Base-by-base conservation (phyloP, 2,113 vertebrate species). In the Hemichromis elongatus region DNA sequence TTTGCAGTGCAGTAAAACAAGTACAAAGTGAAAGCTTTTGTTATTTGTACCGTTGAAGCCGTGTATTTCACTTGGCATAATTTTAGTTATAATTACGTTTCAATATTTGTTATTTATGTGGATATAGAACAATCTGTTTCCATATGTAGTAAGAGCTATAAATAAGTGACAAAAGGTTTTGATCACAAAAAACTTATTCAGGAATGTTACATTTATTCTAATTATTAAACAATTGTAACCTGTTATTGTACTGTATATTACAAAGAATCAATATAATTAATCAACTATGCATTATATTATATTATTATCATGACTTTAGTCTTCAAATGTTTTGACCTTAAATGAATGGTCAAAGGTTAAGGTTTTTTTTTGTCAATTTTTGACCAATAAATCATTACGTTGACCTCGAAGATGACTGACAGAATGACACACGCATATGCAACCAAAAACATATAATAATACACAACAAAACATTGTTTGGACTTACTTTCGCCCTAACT, bases 1-100 rank as follows among this genome's bases (percentile, higher is more conserved):
- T 66, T 40, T 66, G 61, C n/a, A 40, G 61, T 40, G 35, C 19
- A 66, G 61, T 66, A 66, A 21, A 21, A 40, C 61, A 40, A 40
- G 7, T 24, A n/a, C 11, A 40, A 66, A 66, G 35, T 40, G 4
- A 19, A 40, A 1, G 35, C 21, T 24, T 40, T 40, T 0, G 33
- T 40, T 66, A 66, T 66, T 66, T 66, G 35, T 9, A 4, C 59
- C n/a, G 30, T n/a, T 35, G 59, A 63, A 35, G 35, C 18, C 9
- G n/a, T n/a, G n/a, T n/a, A n/a, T n/a, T n/a, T n/a, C 4, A 66
- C 35, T 24, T 66, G 19, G 19, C 61, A 66, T 14, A 66, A 66
- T 40, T 66, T 40, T 66, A 7, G 11, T 21, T 21, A 14, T 9
- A 66, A 66, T 66, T 66, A 9, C 21, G 6, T 66, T 66, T 40